Percentiles rank a stretch among this genome's conserved stretches.
Conservation (phyloP, 2,797 vertebrate genomes). For the Microcaecilia unicolor region DNA sequence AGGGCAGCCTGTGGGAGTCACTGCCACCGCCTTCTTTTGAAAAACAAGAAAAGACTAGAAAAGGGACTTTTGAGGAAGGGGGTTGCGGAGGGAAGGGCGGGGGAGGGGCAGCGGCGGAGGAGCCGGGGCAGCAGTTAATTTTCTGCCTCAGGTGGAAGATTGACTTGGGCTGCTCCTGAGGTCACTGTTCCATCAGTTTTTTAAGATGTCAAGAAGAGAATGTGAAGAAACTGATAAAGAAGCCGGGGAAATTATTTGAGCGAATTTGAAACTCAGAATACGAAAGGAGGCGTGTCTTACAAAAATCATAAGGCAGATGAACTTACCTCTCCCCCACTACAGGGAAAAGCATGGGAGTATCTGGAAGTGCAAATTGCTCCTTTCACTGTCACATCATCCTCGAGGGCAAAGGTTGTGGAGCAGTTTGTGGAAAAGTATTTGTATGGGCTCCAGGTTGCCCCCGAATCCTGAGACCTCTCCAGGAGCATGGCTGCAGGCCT, state of each 20-base stretch:
- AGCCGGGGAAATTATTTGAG: not conserved
- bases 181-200: too few relatives aligned
- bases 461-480: slow-evolving; percentile 90
- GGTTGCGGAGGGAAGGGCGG: too few relatives aligned
- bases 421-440: slow-evolving; percentile 86
- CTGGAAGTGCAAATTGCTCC: slow-evolving; percentile 79
- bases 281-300: not conserved
- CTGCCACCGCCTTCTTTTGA: too few relatives aligned
- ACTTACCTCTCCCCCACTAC: slow-evolving; percentile 90
- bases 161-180: too few relatives aligned
- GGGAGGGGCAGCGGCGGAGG: too few relatives aligned
- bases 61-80: too few relatives aligned
- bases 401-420: slow-evolving; percentile 64
- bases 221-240: not conserved
- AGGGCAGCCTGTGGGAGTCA: too few relatives aligned
- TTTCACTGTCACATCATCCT: slow-evolving; percentile 60
- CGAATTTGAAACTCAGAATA: not conserved
- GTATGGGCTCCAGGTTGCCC: slow-evolving; percentile 77
- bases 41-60: too few relatives aligned
- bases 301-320: not conserved
- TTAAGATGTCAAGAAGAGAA: not conserved
- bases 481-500: slow-evolving; percentile 85
- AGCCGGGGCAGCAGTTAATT: too few relatives aligned
- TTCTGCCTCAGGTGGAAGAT: too few relatives aligned
- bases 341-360: slow-evolving; percentile 81